Base-by-base conservation (phyloP, 2,113 vertebrate genomes). In the Rhynchomys soricoides region DNA sequence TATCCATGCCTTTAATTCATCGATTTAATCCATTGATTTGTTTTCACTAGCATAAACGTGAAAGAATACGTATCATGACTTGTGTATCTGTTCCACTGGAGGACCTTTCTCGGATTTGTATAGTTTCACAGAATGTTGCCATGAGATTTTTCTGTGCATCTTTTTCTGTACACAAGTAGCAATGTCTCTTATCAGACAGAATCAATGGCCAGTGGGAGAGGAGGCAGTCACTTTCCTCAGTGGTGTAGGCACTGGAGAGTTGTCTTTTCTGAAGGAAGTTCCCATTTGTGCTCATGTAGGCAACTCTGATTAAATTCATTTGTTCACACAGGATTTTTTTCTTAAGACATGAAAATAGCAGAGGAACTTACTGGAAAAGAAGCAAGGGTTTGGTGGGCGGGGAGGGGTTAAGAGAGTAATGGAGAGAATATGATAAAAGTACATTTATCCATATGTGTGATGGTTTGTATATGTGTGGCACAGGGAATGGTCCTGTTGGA, bases 1-100 rank as follows among this genome's bases (percentile, higher is more conserved):
- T 64, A 10, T 26, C 8, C 15, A 16, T 77, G 5, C 43, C 45
- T 75, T 29, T 52, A 59, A 64, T n/a, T n/a, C 66, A 22, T 22
- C 59, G 26, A 79, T 81, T 93, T 95, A 52, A 75, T 50, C n/a
- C 66, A 17, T 29, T 52, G n/a, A 79, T 82, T 93, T 95, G 83
- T 82, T 96, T 88, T 86, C 45, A 57, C 55, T 50, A n/a, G 26
- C 34, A 34, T n/a, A 55, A 29, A 70, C 74, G 21, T 7, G 3
- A 24, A 37, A 7, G 40, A 71, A 16, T 31, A 21, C 19, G 10
- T 50, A 26, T 19, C 34, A 29, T 34, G 26, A 10, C 62, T 92
- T 71, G 43, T 34, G 81, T 62, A 45, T 59, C 26, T 59, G 1
- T 24, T 78, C 48, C 45, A 7, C 5, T 15, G 34, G 34, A 89